A percentile compares a stretch with the other conserved stretches of the same genome.
Evolutionary conservation across 1,140 invertebrate species (phyloP).

Genomic region (Hormaphis cornu): DNA sequence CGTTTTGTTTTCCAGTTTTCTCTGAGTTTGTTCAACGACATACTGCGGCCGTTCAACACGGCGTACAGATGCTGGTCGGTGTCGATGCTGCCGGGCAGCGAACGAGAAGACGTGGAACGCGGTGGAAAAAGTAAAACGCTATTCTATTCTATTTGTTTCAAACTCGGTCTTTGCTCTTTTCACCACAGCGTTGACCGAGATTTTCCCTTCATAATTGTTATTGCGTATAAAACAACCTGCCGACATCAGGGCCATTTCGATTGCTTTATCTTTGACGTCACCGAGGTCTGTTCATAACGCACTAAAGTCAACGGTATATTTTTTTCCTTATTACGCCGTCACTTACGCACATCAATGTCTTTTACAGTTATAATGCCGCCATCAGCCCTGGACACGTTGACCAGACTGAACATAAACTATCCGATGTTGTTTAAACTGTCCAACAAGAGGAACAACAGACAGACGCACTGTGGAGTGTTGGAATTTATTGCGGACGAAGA

Average conservation of each 20-base stretch:
- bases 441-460: conserved; percentile 73
- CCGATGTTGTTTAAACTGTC: conserved; percentile 98
- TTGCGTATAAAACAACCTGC: no score
- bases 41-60: conserved; percentile 67
- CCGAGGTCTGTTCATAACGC: no score
- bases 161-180: no score
- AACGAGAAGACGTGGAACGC: conserved; percentile 89
- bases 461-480: conserved; percentile 94
- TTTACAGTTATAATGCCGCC: conserved; percentile 98
- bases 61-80: conserved; percentile 87
- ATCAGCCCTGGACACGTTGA: conserved; percentile 85
- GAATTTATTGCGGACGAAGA: conserved; percentile 99
- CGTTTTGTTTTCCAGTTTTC: conserved; percentile 6
- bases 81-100: conserved; percentile 88
- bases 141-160: background rate
- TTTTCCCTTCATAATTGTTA: no score
- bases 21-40: conserved; percentile 61
- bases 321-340: no score
- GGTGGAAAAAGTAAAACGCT: conserved; percentile 83
- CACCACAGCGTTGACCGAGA: no score
- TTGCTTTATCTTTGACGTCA: no score
- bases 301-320: no score
- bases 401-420: conserved; percentile 91
- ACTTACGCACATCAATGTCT: no score
- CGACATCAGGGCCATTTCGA: no score